Conservation (phyloP, 2,113 vertebrate genomes). For the Sorex fumeus region DNA sequence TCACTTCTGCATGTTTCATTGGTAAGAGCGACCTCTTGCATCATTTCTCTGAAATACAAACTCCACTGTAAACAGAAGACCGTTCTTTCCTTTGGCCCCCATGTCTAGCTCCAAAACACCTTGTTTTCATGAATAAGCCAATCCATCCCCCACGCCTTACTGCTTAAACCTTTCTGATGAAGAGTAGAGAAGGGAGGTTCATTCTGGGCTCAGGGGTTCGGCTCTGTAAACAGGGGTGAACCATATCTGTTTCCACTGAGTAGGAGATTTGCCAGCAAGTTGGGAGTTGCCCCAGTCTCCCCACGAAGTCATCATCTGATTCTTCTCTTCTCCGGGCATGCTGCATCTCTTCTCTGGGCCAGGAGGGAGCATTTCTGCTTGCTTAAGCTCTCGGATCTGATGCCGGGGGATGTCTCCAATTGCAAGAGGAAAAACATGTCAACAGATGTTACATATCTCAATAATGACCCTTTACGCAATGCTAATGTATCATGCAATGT, state of each 20-base stretch:
- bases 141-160: background rate
- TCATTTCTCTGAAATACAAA: conserved; percentile 45
- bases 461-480: background rate
- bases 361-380: conserved; percentile 7
- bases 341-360: background rate
- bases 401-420: background rate
- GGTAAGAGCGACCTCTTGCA: background rate
- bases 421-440: background rate
- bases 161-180: background rate
- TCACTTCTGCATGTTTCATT: background rate
- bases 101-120: background rate
- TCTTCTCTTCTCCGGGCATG: background rate
- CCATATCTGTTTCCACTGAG: too few relatives aligned
- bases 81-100: background rate
- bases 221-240: background rate
- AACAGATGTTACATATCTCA: background rate
- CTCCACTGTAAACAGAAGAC: background rate
- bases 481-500: background rate
- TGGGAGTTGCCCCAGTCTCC: background rate
- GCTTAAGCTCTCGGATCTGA: background rate
- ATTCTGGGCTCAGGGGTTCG: background rate
- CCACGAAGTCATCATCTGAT: background rate
- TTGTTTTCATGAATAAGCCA: background rate
- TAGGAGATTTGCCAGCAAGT: background rate
- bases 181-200: background rate